These are phyloP conservation scores for Scartelaos histophorus DNA, from an alignment of 2,113 vertebrate genomes.

Conservation along the genomic window DNA sequence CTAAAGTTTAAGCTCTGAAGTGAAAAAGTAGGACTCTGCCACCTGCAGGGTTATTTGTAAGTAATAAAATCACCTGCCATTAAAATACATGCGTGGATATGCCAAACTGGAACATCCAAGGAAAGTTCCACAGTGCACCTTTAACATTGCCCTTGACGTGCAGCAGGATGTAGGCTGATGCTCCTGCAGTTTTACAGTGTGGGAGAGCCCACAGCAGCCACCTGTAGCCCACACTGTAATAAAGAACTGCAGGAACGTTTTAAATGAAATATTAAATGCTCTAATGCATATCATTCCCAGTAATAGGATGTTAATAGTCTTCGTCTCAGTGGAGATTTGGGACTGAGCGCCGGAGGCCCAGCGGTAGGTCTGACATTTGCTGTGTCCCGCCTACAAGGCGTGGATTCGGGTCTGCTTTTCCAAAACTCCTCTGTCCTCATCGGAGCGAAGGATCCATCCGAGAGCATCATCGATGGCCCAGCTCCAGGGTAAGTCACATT, in stretches of 20 bases:
- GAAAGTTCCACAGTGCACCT: no score
- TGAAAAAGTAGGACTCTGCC: neutral
- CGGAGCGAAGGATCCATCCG: constrained; percentile 26
- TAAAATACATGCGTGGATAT: no score
- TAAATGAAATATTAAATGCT: neutral
- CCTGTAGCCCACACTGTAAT: neutral
- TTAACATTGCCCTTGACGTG: no score
- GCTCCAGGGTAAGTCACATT: constrained; percentile 48
- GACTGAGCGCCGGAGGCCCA: constrained; percentile 11
- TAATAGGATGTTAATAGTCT: no score
- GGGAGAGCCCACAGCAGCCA: neutral
- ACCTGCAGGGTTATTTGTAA: neutral
- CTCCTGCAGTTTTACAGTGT: neutral
- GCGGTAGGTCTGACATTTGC: constrained; percentile 46
- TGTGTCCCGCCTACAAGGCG: constrained; percentile 71
- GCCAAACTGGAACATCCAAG: no score
- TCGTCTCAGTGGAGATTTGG: neutral
- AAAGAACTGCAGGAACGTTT: neutral
- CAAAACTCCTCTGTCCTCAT: constrained; percentile 38
- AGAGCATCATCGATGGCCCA: constrained; percentile 58
- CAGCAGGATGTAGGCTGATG: no score
- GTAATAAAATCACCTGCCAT: no score
- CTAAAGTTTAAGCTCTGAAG: no score
- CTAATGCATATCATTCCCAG: neutral
- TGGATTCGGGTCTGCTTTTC: constrained; percentile 54